These are phyloP conservation scores for Eptatretus atami DNA, from an alignment of 2,797 vertebrate species.

Conservation along the genomic window DNA sequence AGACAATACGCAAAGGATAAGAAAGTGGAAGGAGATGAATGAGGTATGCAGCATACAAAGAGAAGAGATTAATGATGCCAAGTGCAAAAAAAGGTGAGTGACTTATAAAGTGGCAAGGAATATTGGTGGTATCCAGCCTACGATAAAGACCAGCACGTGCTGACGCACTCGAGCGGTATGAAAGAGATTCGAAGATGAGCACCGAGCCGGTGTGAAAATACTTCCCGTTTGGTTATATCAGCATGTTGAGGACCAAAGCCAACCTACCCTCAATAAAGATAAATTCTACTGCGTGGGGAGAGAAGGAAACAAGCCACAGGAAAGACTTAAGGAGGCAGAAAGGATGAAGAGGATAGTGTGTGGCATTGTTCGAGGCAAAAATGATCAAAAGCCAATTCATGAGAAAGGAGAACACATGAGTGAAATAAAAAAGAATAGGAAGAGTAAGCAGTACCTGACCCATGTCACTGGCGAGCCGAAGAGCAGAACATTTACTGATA, in stretches of 20 bases:
- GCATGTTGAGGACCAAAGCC: conserved; percentile 73
- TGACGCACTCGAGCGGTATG: conserved; percentile 42
- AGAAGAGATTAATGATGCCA: too few relatives aligned
- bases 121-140: conserved; percentile 16
- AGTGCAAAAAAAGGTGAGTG: too few relatives aligned
- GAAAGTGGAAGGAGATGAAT: too few relatives aligned
- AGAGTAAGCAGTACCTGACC: conserved; percentile 38
- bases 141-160: conserved; percentile 70
- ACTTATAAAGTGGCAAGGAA: not conserved
- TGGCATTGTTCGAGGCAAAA: too few relatives aligned
- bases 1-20: too few relatives aligned
- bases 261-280: conserved; percentile 97
- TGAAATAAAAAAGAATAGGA: not conserved
- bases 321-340: too few relatives aligned
- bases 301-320: too few relatives aligned
- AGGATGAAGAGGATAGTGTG: too few relatives aligned
- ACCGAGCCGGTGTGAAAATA: conserved; percentile 97
- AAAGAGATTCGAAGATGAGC: conserved; percentile 64
- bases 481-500: conserved; percentile 55
- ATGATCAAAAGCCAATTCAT: too few relatives aligned
- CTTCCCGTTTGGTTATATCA: conserved; percentile 87
- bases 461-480: conserved; percentile 74
- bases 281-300: conserved; percentile 27
- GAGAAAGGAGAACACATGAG: too few relatives aligned
- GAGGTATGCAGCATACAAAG: too few relatives aligned